Conservation (phyloP, 2,797 vertebrate species). For the Micrastur ruficollis region DNA sequence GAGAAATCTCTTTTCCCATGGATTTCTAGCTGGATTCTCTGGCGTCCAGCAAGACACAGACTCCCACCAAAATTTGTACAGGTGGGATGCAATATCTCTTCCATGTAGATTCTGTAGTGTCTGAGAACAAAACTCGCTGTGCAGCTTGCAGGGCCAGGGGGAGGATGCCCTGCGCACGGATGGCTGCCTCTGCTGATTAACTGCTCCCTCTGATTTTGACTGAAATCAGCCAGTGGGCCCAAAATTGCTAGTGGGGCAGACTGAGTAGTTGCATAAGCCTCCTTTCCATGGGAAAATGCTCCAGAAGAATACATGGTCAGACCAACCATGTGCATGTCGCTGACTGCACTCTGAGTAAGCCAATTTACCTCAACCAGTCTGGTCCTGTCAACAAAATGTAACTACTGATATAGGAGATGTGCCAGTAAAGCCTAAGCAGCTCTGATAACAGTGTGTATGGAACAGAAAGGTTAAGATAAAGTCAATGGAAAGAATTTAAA, state of each 20-base stretch:
- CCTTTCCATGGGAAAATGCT: constrained; percentile 5
- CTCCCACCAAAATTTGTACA: background rate
- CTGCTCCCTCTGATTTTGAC: background rate
- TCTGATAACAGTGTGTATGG: constrained; percentile 1
- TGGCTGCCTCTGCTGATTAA: background rate
- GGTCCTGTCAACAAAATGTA: background rate
- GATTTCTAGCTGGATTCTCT: background rate
- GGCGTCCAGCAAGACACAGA: background rate
- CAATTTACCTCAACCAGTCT: background rate
- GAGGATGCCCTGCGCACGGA: background rate
- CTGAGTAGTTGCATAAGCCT: background rate
- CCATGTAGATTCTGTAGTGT: background rate
- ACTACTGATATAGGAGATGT: background rate
- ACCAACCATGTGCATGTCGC: background rate
- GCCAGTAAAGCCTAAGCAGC: background rate
- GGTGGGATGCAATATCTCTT: background rate
- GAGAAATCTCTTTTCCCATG: background rate
- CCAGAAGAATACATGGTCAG: background rate
- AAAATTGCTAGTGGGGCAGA: background rate
- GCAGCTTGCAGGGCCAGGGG: background rate
- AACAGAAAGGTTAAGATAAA: constrained; percentile 36
- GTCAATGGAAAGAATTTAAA: constrained; percentile 6
- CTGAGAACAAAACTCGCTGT: background rate
- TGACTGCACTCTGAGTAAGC: background rate
- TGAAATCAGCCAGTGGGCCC: background rate